Evolutionary conservation across 2,113 vertebrate species (phyloP).

Genomic region (Anarrhichthys ocellatus): DNA sequence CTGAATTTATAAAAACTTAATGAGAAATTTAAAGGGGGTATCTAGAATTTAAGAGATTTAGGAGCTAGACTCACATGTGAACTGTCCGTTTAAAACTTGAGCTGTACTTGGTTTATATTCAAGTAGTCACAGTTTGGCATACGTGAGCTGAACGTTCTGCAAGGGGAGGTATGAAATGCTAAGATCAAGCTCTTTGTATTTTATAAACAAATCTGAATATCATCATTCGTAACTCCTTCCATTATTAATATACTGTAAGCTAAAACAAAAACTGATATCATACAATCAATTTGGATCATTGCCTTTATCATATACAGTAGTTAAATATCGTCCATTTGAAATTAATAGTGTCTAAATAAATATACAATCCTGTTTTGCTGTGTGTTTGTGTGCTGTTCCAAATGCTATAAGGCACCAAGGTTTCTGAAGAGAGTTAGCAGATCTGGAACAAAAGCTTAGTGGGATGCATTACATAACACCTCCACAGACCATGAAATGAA

Average conservation of each 20-base stretch:
- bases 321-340: conserved; percentile 68
- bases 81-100: neutral
- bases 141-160: conserved; percentile 29
- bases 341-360: conserved; percentile 75
- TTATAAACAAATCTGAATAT: conserved; percentile 16
- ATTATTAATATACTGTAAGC: neutral
- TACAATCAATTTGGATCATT: conserved; percentile 27
- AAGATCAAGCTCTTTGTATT: conserved; percentile 14
- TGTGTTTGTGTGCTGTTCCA: conserved; percentile 46
- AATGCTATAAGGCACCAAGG: conserved; percentile 62
- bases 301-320: conserved; percentile 53
- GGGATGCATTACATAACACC: neutral
- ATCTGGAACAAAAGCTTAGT: conserved; percentile 37
- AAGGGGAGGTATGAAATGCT: conserved; percentile 1
- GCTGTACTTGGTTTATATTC: conserved; percentile 1
- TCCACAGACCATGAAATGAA: conserved; percentile 7
- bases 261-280: conserved; percentile 35
- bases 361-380: conserved; percentile 56
- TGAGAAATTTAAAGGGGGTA: neutral
- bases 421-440: conserved; percentile 28
- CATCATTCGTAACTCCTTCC: conserved; percentile 1
- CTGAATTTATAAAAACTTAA: neutral
- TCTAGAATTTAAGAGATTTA: neutral
- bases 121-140: conserved; percentile 28
- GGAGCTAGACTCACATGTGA: neutral